Evolutionary conservation across 2,113 vertebrate species (phyloP).

Genomic region (Sylvilagus bachmani): DNA sequence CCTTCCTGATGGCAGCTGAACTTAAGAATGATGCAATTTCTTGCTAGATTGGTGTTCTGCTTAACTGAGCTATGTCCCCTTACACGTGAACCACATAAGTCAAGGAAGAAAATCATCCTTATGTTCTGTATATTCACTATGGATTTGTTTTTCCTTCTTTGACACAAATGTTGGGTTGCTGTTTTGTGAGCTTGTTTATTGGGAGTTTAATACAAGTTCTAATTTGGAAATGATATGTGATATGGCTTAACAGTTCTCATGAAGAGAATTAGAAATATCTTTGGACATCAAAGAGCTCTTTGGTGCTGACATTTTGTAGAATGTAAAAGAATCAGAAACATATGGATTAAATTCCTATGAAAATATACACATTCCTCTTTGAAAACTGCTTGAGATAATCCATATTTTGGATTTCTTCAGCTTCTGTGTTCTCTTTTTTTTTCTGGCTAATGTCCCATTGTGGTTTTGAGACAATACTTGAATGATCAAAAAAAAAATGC

Average conservation of each 20-base stretch:
- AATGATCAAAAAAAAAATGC: background rate
- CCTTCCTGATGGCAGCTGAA: background rate
- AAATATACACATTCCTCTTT: slow-evolving; percentile 59
- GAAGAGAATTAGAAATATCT: slow-evolving; percentile 64
- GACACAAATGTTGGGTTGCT: slow-evolving; percentile 59
- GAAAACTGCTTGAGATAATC: slow-evolving; percentile 61
- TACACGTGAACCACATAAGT: slow-evolving; percentile 58
- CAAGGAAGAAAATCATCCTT: slow-evolving; percentile 67
- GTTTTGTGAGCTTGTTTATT: slow-evolving; percentile 65
- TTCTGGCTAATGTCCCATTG: background rate
- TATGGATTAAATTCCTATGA: slow-evolving; percentile 76
- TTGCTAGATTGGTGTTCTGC: slow-evolving; percentile 39
- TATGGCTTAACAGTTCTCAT: slow-evolving; percentile 66
- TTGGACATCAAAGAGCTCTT: slow-evolving; percentile 64
- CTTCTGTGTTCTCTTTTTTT: background rate
- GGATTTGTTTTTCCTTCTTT: slow-evolving; percentile 50
- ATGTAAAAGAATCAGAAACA: slow-evolving; percentile 67
- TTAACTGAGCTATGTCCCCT: slow-evolving; percentile 36
- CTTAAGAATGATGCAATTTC: background rate
- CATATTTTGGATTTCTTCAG: slow-evolving; percentile 50
- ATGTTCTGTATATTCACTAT: slow-evolving; percentile 56
- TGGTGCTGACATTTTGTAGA: slow-evolving; percentile 51
- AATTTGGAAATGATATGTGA: slow-evolving; percentile 57
- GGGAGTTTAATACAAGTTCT: slow-evolving; percentile 67
- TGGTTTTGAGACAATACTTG: background rate